Conservation (phyloP, 2,113 vertebrate genomes). For the Tenrec ecaudatus region DNA sequence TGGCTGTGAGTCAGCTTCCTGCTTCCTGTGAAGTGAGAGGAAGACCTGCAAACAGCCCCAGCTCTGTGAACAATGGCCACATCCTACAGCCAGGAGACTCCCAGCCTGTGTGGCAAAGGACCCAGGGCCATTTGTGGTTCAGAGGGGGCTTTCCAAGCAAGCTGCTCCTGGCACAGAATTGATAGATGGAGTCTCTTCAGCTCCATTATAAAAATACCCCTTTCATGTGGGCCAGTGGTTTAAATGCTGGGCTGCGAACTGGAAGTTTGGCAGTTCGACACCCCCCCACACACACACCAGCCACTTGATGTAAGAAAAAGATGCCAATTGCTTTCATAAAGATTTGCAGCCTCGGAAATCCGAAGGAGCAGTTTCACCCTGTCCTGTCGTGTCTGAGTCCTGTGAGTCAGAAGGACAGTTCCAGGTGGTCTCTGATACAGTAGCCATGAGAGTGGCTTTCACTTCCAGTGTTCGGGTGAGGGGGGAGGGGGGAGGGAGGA, state of each 20-base stretch:
- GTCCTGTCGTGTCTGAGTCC: background rate
- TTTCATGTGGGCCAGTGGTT: background rate
- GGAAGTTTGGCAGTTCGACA: background rate
- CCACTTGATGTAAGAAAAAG: background rate
- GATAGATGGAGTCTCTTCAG: background rate
- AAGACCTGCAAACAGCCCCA: conserved; percentile 45
- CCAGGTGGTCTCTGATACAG: background rate
- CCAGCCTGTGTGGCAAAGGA: background rate
- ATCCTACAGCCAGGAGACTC: conserved; percentile 63
- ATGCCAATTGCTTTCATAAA: background rate
- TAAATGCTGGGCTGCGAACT: background rate
- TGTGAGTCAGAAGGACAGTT: background rate
- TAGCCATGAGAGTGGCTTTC: background rate
- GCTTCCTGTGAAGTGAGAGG: conserved; percentile 73
- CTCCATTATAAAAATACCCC: background rate
- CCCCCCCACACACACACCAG: background rate
- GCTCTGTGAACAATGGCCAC: conserved; percentile 72
- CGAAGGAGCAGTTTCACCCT: background rate
- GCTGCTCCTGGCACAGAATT: background rate
- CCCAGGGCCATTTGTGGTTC: background rate
- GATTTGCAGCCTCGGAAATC: background rate
- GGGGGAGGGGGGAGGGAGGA: too few relatives aligned
- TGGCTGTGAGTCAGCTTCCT: conserved; percentile 80
- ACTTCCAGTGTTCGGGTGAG: background rate
- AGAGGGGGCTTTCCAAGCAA: background rate